phyloP scores from a whole-genome alignment of 2,797 vertebrate species.

The Lutjanus argentimaculatus region DNA sequence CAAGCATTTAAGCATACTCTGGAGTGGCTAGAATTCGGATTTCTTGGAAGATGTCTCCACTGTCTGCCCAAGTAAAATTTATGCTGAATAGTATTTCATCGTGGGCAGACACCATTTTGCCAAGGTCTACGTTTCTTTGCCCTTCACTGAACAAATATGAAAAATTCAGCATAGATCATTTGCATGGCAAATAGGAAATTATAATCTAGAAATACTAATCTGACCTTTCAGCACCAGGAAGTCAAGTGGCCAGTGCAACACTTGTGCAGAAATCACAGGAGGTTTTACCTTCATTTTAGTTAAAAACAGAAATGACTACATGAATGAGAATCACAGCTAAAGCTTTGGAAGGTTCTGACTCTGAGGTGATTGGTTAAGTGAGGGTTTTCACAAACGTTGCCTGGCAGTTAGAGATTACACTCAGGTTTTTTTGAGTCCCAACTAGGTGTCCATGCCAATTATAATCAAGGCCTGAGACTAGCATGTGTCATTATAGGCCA shows the following conservation, averaged over 20 bases:
- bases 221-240: not conserved
- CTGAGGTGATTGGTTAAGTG: constrained; percentile 41
- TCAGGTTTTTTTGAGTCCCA: constrained; percentile 19
- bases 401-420: constrained; percentile 46
- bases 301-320: constrained; percentile 32
- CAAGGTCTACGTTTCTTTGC: constrained; percentile 22
- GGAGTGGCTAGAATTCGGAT: constrained; percentile 14
- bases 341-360: not conserved
- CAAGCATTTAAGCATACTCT: constrained; percentile 22
- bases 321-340: constrained; percentile 21
- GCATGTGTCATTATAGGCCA: constrained; percentile 63
- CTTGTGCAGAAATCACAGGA: constrained; percentile 11
- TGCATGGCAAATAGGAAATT: constrained; percentile 26
- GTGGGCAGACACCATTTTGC: constrained; percentile 16
- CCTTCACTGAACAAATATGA: constrained; percentile 33
- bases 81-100: constrained; percentile 35
- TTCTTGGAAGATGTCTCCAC: constrained; percentile 24
- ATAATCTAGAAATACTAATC: constrained; percentile 43
- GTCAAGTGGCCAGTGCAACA: not conserved
- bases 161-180: constrained; percentile 32
- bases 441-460: constrained; percentile 66
- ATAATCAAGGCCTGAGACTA: constrained; percentile 61
- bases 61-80: not conserved
- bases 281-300: constrained; percentile 14
- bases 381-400: constrained; percentile 48